phyloP scores from a whole-genome alignment of 2,797 vertebrate species.

The Peromyscus attwateri region DNA sequence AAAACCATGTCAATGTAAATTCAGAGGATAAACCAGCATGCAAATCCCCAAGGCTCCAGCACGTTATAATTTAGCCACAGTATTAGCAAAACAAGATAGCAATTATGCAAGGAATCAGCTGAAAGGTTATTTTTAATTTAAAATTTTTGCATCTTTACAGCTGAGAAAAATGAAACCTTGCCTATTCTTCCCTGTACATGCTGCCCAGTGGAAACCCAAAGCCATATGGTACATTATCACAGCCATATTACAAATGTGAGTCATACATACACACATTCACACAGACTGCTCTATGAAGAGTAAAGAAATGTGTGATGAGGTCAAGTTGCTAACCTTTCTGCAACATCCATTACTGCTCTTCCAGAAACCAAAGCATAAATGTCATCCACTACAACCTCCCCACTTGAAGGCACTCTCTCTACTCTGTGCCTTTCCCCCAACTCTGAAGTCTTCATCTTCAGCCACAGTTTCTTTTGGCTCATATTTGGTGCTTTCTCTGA shows the following conservation, averaged over 20 bases:
- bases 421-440: not conserved
- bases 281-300: conserved; percentile 64
- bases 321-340: conserved; percentile 61
- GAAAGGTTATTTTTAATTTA: conserved; percentile 88
- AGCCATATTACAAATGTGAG: conserved; percentile 71
- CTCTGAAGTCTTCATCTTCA: not conserved
- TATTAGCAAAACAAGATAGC: conserved; percentile 87
- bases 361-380: conserved; percentile 72
- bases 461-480: not conserved
- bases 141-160: conserved; percentile 82
- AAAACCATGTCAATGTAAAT: conserved; percentile 88
- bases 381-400: conserved; percentile 43
- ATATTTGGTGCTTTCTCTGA: not conserved
- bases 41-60: conserved; percentile 85
- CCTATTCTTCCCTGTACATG: conserved; percentile 75
- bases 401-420: not conserved
- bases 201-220: conserved; percentile 68
- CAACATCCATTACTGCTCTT: conserved; percentile 69
- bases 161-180: conserved; percentile 75
- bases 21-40: conserved; percentile 83
- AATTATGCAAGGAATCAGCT: conserved; percentile 87
- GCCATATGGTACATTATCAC: conserved; percentile 29
- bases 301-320: conserved; percentile 68
- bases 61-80: conserved; percentile 86
- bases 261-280: not conserved